These are phyloP conservation scores for Oscheius sp. DNA, from an alignment of 2,888 invertebrate genomes.

Conservation along the genomic window DNA sequence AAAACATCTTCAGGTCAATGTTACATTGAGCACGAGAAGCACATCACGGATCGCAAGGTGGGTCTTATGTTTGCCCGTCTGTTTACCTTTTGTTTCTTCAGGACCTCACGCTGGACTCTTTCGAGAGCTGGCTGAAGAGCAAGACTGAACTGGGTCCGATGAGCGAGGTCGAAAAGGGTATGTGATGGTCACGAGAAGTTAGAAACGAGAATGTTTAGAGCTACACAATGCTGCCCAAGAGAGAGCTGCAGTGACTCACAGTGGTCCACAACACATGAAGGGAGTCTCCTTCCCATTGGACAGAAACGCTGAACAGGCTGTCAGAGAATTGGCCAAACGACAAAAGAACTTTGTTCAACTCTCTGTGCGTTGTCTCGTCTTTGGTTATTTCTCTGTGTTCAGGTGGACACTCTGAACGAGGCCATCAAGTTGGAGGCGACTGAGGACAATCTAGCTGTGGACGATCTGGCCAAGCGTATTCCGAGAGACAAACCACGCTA, in stretches of 20 bases:
- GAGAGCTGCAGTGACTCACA: conserved; percentile 52
- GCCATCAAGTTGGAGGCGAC: conserved; percentile 86
- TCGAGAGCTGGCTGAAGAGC: conserved; percentile 83
- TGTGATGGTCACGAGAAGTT: background rate
- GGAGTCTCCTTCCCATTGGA: conserved; percentile 91
- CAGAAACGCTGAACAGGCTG: conserved; percentile 83
- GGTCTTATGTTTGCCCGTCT: conserved; percentile 4
- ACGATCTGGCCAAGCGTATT: conserved; percentile 83
- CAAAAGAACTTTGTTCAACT: conserved; percentile 88
- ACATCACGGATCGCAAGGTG: conserved; percentile 80
- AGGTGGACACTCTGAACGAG: conserved; percentile 85
- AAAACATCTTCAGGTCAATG: conserved; percentile 80
- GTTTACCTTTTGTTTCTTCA: conserved; percentile 73
- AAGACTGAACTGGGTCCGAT: conserved; percentile 89
- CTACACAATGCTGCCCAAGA: conserved; percentile 60
- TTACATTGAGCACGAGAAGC: conserved; percentile 92
- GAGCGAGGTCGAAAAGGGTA: conserved; percentile 79
- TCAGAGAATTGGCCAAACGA: conserved; percentile 82
- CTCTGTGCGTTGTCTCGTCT: conserved; percentile 77
- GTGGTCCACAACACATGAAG: conserved; percentile 74
- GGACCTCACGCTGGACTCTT: conserved; percentile 86
- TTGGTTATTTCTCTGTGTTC: background rate
- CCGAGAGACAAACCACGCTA: conserved; percentile 83
- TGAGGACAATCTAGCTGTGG: conserved; percentile 80
- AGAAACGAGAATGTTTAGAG: conserved; percentile 38